These are phyloP conservation scores for Ailurus styani DNA, from an alignment of 2,113 vertebrate species.

Conservation along the genomic window DNA sequence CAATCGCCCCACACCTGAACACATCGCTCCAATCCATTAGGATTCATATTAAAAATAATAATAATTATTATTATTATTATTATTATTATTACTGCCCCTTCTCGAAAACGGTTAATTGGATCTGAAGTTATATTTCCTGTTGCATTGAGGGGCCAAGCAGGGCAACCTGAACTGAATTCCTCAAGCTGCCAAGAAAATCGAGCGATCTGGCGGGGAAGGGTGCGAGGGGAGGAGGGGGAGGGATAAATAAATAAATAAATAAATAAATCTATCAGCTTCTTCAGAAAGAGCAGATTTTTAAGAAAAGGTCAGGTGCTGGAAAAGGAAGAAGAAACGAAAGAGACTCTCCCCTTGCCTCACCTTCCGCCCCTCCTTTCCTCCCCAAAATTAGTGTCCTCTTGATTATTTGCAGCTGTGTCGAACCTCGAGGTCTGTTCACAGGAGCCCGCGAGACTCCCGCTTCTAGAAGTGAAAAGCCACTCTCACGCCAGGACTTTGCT, in stretches of 20 bases:
- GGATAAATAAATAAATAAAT: background rate
- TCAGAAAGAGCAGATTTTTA: background rate
- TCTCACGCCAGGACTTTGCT: slow-evolving; percentile 67
- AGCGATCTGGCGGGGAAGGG: background rate
- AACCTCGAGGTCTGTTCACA: slow-evolving; percentile 75
- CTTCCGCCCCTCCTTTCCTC: background rate
- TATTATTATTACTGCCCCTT: too few species aligned
- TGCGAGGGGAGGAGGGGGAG: background rate
- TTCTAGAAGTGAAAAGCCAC: slow-evolving; percentile 74
- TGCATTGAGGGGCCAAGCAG: slow-evolving; percentile 66
- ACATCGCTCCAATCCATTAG: slow-evolving; percentile 71
- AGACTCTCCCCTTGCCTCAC: background rate
- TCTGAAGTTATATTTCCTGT: slow-evolving; percentile 75
- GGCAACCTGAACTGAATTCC: slow-evolving; percentile 49
- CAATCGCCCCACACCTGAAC: slow-evolving; percentile 76
- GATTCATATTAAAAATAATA: slow-evolving; percentile 48
- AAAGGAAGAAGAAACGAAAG: slow-evolving; percentile 32
- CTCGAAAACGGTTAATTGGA: slow-evolving; percentile 78
- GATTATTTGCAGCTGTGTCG: slow-evolving; percentile 73
- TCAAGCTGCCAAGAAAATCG: slow-evolving; percentile 47
- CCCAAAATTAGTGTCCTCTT: slow-evolving; percentile 56
- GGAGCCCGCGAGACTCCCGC: slow-evolving; percentile 72
- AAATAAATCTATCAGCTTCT: background rate
- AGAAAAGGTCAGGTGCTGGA: background rate
- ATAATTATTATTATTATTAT: too few species aligned